phyloP scores from a whole-genome alignment of 2,797 vertebrate species.

The Hippocampus kuda region DNA sequence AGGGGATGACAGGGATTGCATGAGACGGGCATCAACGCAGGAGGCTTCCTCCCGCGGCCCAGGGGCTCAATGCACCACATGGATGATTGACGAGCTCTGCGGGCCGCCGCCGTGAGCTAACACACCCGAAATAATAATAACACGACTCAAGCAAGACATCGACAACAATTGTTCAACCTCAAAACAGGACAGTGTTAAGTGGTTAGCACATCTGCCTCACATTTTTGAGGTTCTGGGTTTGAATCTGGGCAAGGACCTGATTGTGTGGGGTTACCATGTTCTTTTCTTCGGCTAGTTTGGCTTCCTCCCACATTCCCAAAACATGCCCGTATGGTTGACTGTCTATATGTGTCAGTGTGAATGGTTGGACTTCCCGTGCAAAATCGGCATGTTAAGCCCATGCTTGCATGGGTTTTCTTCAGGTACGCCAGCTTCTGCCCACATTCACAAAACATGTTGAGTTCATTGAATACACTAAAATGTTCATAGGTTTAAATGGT shows the following conservation, averaged over 20 bases:
- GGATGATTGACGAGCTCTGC: conserved; percentile 37
- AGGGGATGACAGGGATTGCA: conserved; percentile 36
- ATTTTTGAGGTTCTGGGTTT: background rate
- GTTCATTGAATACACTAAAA: background rate
- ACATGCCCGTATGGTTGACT: background rate
- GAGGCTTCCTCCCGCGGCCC: conserved; percentile 37
- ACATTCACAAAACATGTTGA: background rate
- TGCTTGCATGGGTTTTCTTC: background rate
- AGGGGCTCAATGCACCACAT: conserved; percentile 61
- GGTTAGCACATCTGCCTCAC: background rate
- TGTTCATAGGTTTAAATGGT: background rate
- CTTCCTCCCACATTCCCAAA: background rate
- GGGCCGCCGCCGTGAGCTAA: conserved; percentile 26
- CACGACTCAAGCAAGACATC: conserved; percentile 4
- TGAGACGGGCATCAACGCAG: conserved; percentile 52
- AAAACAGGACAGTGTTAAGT: background rate
- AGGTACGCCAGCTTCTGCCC: no score
- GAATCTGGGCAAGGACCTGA: background rate
- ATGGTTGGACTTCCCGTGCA: no score
- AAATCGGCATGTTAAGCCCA: no score
- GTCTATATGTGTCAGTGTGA: background rate
- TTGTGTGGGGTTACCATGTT: background rate
- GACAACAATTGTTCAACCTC: background rate
- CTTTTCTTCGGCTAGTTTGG: background rate
- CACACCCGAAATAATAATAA: background rate